Conservation (phyloP, 2,797 vertebrate species). For the Gallinago stenura region DNA sequence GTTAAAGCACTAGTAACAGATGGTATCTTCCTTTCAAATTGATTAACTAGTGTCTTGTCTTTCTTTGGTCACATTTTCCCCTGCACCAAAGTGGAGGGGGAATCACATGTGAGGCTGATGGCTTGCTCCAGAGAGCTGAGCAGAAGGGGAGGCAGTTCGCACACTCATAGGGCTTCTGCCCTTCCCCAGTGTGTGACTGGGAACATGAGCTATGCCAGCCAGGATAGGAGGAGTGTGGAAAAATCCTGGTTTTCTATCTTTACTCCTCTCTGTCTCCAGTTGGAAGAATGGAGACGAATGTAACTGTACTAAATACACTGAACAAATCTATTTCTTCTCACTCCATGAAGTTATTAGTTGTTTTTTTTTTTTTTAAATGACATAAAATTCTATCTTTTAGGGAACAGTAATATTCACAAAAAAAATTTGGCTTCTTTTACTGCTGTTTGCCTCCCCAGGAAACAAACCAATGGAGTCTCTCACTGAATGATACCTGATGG, state of each 20-base stretch:
- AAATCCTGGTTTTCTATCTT: neutral
- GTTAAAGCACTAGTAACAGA: neutral
- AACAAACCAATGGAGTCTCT: neutral
- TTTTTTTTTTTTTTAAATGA: neutral
- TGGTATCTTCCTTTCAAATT: neutral
- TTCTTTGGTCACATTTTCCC: neutral
- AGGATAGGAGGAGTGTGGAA: neutral
- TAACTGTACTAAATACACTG: neutral
- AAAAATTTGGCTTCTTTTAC: neutral
- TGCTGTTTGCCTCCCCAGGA: neutral
- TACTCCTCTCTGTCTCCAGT: neutral
- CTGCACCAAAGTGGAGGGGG: neutral
- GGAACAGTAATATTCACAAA: neutral
- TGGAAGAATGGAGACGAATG: neutral
- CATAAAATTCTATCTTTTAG: neutral
- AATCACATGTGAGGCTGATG: neutral
- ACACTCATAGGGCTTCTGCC: neutral
- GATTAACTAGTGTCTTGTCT: neutral
- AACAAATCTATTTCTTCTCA: neutral
- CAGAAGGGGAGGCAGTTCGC: neutral
- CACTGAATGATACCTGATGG: neutral
- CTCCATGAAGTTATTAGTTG: neutral
- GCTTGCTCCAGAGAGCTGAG: neutral
- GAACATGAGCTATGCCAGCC: neutral
- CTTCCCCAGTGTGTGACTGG: accelerated